phyloP scores from a whole-genome alignment of 2,888 invertebrate genomes.

The Lydus trimaculatus region DNA sequence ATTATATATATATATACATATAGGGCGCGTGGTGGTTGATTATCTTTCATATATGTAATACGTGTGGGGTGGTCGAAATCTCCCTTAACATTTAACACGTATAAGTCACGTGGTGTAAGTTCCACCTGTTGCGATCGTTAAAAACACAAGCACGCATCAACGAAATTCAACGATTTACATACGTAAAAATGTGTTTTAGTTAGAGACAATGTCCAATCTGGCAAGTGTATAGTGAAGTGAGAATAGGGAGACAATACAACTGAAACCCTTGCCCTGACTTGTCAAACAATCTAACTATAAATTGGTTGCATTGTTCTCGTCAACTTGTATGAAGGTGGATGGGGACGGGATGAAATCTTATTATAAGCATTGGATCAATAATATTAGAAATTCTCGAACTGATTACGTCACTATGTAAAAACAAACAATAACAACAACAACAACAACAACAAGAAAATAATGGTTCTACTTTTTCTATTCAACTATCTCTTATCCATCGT shows the following conservation, averaged over 20 bases:
- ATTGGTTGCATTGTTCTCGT: constrained; percentile 53
- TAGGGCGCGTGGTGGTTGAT: not conserved
- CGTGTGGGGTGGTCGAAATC: not conserved
- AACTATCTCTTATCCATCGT: constrained; percentile 2
- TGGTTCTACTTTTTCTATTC: not conserved
- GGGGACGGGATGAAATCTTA: not conserved
- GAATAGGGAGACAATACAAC: constrained; percentile 41
- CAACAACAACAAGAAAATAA: not conserved
- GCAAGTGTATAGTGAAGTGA: constrained; percentile 7
- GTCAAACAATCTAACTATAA: constrained; percentile 52
- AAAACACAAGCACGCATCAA: constrained; percentile 1
- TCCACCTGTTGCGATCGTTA: constrained; percentile 3
- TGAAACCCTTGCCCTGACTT: constrained; percentile 50
- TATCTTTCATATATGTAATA: not conserved
- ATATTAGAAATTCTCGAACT: not conserved
- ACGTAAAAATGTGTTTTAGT: constrained; percentile 40
- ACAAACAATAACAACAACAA: too few species aligned
- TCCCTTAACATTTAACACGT: not conserved
- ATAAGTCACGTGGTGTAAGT: not conserved
- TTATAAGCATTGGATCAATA: not conserved
- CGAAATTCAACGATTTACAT: constrained; percentile 34
- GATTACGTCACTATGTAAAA: not conserved
- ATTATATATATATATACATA: not conserved
- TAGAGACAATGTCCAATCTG: constrained; percentile 53
- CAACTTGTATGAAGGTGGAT: not conserved